Base-by-base conservation (phyloP, 2,113 vertebrate species). In the Silurus asotus region DNA sequence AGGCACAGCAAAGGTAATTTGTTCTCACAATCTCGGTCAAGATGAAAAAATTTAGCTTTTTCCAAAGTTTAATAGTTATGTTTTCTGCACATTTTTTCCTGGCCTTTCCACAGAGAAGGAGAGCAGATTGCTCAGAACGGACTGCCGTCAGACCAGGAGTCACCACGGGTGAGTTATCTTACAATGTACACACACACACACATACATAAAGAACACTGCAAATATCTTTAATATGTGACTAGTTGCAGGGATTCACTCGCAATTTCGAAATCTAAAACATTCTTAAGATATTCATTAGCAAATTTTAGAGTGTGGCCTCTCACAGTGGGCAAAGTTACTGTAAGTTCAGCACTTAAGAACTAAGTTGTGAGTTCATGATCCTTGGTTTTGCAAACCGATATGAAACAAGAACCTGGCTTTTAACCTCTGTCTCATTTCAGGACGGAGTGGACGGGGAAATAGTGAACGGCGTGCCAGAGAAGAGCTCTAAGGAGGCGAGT, bases 401-500 rank as follows among this genome's bases (percentile, higher is more conserved):
- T 20, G 11, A n/a, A 65, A 65, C 62, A 65, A 65, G 62, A 25
- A 25, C 23, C 62, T 65, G 62, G 11, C 37, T 37, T 37, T 37
- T 37, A 37, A 37, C 37, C 6, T 67, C 8, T 67, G n/a, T 7
- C 0, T 10, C 82, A 75, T 70, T 93, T 94, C 94, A 96, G 93
- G 96, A 97, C 49, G 94, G 90, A 0, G 90, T 93, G 84, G 97
- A 97, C 19, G 94, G 93, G 0, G 96, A 96, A 58, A 94, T 98
- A 93, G 96, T 98, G 91, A 99, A 99, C 0, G 98, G 97, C 5
- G 95, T 97, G 55, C 93, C 94, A 0, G 97, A 98, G 37, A 96
- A 96, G 81, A 96, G 97, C 94, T 98, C 98, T 0, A 99, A 97
- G 90, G 97, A 98, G 89, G 94, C 96, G 15, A 99, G 97, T 85